Evolutionary conservation across 2,888 invertebrate genomes (phyloP).

Genomic region (Abscondita cerata): DNA sequence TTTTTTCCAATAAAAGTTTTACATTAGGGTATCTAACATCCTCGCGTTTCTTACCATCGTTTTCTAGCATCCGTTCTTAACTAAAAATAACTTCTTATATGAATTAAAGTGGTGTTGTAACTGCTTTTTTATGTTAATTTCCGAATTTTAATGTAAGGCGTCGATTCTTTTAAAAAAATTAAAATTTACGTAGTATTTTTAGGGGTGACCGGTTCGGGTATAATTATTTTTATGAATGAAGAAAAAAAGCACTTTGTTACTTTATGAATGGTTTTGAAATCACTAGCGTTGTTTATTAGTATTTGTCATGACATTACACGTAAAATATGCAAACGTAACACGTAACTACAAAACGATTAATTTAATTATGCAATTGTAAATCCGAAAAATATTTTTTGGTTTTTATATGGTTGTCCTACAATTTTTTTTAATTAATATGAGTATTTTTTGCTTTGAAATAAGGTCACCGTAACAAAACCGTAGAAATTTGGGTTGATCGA

Average conservation of each 20-base stretch:
- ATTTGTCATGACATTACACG: not conserved
- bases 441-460: too few species aligned
- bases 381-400: too few species aligned
- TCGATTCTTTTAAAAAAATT: too few species aligned
- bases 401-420: too few species aligned
- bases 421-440: too few species aligned
- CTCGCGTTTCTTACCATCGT: slow-evolving; percentile 37
- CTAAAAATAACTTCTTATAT: slow-evolving; percentile 37
- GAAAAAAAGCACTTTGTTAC: not conserved
- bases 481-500: too few species aligned
- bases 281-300: not conserved
- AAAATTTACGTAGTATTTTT: too few species aligned
- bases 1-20: slow-evolving; percentile 39
- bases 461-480: too few species aligned
- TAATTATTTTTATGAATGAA: slow-evolving; percentile 9
- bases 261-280: slow-evolving; percentile 3
- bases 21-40: slow-evolving; percentile 38
- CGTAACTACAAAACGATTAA: not conserved
- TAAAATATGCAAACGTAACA: not conserved
- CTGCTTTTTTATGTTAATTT: slow-evolving; percentile 5
- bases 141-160: not conserved
- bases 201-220: too few species aligned
- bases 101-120: slow-evolving; percentile 18
- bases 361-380: too few species aligned
- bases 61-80: slow-evolving; percentile 33